Evolutionary conservation across 2,888 invertebrate genomes (phyloP).

Genomic region (Drosophila quinaria): DNA sequence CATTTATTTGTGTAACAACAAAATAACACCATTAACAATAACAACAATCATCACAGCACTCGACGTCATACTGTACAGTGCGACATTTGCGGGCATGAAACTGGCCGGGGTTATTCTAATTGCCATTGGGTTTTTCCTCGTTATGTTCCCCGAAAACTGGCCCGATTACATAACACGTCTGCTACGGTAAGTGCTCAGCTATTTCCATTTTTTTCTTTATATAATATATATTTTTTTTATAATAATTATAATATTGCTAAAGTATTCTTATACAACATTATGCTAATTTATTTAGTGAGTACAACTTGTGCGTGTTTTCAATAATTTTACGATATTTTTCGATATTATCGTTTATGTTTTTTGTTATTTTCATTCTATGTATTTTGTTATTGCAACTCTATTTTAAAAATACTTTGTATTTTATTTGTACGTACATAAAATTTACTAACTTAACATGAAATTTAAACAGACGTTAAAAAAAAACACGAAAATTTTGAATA

Average conservation of each 20-base stretch:
- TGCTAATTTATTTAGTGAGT: constrained; percentile 71
- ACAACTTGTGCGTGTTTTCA: constrained; percentile 66
- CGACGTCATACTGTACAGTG: constrained; percentile 94
- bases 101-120: constrained; percentile 97
- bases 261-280: constrained; percentile 37
- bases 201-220: neutral
- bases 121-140: constrained; percentile 95
- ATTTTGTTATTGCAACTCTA: constrained; percentile 38
- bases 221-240: constrained; percentile 15
- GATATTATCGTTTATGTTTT: constrained; percentile 14
- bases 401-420: constrained; percentile 34
- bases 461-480: constrained; percentile 43
- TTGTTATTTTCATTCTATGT: constrained; percentile 15
- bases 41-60: constrained; percentile 88
- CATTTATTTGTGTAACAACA: neutral
- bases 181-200: constrained; percentile 89
- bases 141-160: constrained; percentile 98
- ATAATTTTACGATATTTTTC: constrained; percentile 35
- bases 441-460: constrained; percentile 32
- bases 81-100: constrained; percentile 97
- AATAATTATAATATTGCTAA: constrained; percentile 34
- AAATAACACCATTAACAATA: constrained; percentile 1
- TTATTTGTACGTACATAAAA: constrained; percentile 28
- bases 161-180: constrained; percentile 96
- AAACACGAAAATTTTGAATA: constrained; percentile 7